Base-by-base conservation (phyloP, 2,888 invertebrate species). In the Ormyrus pomaceus region DNA sequence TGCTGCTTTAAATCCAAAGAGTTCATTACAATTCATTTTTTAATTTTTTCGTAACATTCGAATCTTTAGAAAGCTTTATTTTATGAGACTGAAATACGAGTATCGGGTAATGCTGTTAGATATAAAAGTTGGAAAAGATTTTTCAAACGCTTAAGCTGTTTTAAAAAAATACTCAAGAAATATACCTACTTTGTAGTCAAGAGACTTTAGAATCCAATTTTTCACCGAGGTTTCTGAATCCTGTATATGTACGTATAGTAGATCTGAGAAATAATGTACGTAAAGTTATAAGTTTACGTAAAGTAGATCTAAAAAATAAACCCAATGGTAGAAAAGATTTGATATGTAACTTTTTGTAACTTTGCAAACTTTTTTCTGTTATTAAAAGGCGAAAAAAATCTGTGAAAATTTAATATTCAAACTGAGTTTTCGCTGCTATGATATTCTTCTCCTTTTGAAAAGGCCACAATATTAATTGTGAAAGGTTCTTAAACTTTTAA, bases 291-390 rank as follows among this genome's bases (percentile, higher is more conserved):
- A 78, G 56, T 55, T 19, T 61, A 50, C 56, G 61, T 34, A 46
- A 48, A 45, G 50, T 11, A 7, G 19, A 19, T 19, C 50, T 11
- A 10, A 10, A 11, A 69, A 51, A 73, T 68, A 53, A 65, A 34
- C 46, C 7, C 3, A 7, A 19, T 19, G 50, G 2, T 68, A 72
- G 66, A 68, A 45, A 9, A 51, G 61, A 73, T 78, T 19, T 11
- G 34, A 78, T 68, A 73, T 78, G 73, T n/a, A n/a, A n/a, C n/a
- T n/a, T 73, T 68, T 58, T 61, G 61, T 73, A 62, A 78, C 61
- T 78, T 55, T 13, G 50, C 48, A 11, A 53, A 61, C 59, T 75
- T 65, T 50, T 50, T 69, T 48, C 69, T 55, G 50, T 66, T 48
- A 65, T 59, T 51, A n/a, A 59, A 75, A 59, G 51, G 7, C 66